Percentiles rank a stretch among this genome's conserved stretches.
Evolutionary conservation across 2,888 invertebrate genomes (phyloP).

Genomic region (Lissocephala sabroskyi): DNA sequence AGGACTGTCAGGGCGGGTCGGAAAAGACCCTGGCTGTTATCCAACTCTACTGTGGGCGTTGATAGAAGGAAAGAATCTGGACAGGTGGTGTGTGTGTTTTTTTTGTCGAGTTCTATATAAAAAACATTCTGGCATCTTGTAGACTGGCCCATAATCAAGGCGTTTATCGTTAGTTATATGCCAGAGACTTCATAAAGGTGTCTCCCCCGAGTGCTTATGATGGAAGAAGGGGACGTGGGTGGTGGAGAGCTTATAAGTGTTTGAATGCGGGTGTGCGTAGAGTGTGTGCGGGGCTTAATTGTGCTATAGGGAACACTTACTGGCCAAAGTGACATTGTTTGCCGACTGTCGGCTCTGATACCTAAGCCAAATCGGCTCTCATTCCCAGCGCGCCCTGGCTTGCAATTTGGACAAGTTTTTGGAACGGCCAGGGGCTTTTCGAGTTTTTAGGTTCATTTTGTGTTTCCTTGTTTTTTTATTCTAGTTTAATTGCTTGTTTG

Average conservation of each 20-base stretch:
- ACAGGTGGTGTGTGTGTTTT: too few species aligned
- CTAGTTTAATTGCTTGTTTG: not conserved
- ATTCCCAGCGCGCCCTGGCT: not conserved
- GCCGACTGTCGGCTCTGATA: not conserved
- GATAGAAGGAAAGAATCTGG: not conserved
- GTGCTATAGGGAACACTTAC: conserved; percentile 1
- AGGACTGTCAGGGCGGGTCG: too few species aligned
- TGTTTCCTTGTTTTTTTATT: too few species aligned
- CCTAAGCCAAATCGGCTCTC: not conserved
- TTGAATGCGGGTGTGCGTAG: too few species aligned
- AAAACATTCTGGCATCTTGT: not conserved
- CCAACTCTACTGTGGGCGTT: not conserved
- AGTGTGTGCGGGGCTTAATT: conserved; percentile 2
- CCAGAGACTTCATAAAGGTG: conserved; percentile 38
- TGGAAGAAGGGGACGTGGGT: not conserved
- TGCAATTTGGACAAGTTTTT: not conserved
- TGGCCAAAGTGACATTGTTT: conserved; percentile 1
- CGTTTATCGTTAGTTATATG: conserved; percentile 38
- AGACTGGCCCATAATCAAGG: conserved; percentile 34
- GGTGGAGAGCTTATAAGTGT: not conserved
- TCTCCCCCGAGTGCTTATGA: conserved; percentile 29
- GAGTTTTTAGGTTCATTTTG: too few species aligned
- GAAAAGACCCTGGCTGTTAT: not conserved
- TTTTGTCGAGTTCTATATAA: too few species aligned
- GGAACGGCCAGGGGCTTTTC: too few species aligned